Evolutionary conservation across 2,797 vertebrate genomes (phyloP), one percentile per base, ranked within the genome.

Genomic region (Champsocephalus esox): DNA sequence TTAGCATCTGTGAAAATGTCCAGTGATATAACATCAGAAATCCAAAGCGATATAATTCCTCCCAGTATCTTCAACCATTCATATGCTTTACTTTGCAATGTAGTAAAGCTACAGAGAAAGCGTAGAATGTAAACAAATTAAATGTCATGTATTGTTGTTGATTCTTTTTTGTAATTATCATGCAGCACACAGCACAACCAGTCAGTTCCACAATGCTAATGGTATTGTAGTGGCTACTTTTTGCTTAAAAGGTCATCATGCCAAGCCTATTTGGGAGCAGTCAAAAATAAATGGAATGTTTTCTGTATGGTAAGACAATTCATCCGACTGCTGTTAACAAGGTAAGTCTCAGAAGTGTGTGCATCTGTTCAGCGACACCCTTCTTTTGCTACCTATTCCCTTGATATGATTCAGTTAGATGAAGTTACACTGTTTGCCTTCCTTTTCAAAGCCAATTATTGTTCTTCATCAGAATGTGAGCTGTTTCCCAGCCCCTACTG

Each of bases 401-500:
- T 9, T 50, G 74, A 46, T 70, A 43, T 45, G 57, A 63, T 81
- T 67, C 56, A 34, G 77, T 49, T 62, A 80, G 77, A 77, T 83
- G 67, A 81, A 69, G 75, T 61, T 44, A 85, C 68, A 62, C 70
- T 85, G 79, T 90, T 92, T 84, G 82, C 82, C 67, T 83, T 64
- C 59, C 81, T 80, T 81, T 81, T 65, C 81, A 63, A 84, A 89
- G 84, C 83, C 91, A 91, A 89, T 94, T 93, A 92, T 93, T 93
- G 5, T 88, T 87, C 80, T 87, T 91, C 88, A 89, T 92, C 89
- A 88, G 80, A 75, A 89, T 77, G 79, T 49, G 66, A 85, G 81
- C 75, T 77, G 73, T 86, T 51, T 75, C 77, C 70, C 63, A 45
- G 75, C 67, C 81, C 46, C 46, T 77, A 66, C 77, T 72, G 80